A percentile compares a stretch with the other conserved stretches of the same genome.
Conservation (phyloP, 1,140 invertebrate species). For the Tetramorium parvispinum region DNA sequence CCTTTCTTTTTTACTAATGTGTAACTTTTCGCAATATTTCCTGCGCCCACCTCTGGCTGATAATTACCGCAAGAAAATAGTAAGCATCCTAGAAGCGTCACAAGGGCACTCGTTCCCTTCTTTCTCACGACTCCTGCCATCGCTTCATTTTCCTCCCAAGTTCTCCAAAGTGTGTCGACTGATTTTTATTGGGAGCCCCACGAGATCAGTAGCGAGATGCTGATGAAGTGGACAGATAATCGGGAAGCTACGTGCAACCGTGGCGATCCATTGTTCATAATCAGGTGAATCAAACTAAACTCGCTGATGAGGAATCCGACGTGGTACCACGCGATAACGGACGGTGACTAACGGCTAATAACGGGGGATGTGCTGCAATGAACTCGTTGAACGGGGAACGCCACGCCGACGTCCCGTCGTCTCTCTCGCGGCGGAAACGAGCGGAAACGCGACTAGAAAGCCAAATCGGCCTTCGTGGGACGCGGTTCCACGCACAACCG, state of each 20-base stretch:
- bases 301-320: not conserved
- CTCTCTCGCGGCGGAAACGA: slow-evolving; percentile 20
- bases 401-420: not conserved
- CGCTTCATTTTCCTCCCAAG: slow-evolving; percentile 65
- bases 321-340: not conserved
- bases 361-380: not conserved
- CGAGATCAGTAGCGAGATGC: not conserved
- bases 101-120: slow-evolving; percentile 49
- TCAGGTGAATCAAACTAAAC: not conserved
- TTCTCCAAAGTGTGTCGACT: not conserved
- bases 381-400: not conserved
- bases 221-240: not conserved
- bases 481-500: slow-evolving; percentile 20
- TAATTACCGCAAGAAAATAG: slow-evolving; percentile 63
- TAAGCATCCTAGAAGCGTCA: slow-evolving; percentile 60
- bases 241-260: not conserved
- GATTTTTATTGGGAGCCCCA: not conserved
- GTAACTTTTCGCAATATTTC: not conserved
- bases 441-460: slow-evolving; percentile 51
- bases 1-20: not conserved
- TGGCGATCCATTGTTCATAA: slow-evolving; percentile 3
- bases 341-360: not conserved
- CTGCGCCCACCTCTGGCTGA: no score
- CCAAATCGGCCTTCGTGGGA: slow-evolving; percentile 42
- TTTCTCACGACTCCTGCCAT: slow-evolving; percentile 71